These are phyloP conservation scores for Spodoptera picta DNA, from an alignment of 2,888 invertebrate species.

Conservation along the genomic window DNA sequence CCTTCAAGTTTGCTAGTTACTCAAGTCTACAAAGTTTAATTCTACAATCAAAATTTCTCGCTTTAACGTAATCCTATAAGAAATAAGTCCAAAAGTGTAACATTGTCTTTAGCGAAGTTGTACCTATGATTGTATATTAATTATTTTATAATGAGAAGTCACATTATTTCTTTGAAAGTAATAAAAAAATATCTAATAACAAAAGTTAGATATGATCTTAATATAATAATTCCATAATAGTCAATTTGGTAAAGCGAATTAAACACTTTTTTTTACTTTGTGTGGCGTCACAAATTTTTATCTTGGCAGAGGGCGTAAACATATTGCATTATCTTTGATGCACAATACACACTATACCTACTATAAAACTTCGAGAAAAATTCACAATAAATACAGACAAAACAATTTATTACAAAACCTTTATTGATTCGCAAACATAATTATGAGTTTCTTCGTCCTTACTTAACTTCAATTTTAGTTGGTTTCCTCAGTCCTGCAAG, in stretches of 20 bases:
- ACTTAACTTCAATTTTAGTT: conserved; percentile 61
- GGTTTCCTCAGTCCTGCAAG: conserved; percentile 89
- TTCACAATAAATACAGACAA: neutral
- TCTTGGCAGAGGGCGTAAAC: no score
- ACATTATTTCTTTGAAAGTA: no score
- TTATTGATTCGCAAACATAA: conserved; percentile 31
- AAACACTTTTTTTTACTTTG: no score
- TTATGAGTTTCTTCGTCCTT: conserved; percentile 3
- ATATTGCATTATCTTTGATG: no score
- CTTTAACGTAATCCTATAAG: neutral
- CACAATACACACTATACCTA: neutral
- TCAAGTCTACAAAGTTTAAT: conserved; percentile 41
- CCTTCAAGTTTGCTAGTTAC: conserved; percentile 10
- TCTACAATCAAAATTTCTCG: conserved; percentile 38
- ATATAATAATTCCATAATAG: conserved; percentile 4
- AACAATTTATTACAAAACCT: conserved; percentile 10
- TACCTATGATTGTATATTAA: no score
- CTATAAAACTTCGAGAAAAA: neutral
- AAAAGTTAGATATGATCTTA: no score
- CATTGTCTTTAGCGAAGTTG: no score
- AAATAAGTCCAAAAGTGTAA: no score
- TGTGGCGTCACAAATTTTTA: no score
- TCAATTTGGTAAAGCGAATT: conserved; percentile 6
- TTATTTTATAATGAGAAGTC: no score
- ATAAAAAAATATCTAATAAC: no score